phyloP scores from a whole-genome alignment of 1,140 invertebrate genomes.

The Aphelenchoides fujianensis region DNA sequence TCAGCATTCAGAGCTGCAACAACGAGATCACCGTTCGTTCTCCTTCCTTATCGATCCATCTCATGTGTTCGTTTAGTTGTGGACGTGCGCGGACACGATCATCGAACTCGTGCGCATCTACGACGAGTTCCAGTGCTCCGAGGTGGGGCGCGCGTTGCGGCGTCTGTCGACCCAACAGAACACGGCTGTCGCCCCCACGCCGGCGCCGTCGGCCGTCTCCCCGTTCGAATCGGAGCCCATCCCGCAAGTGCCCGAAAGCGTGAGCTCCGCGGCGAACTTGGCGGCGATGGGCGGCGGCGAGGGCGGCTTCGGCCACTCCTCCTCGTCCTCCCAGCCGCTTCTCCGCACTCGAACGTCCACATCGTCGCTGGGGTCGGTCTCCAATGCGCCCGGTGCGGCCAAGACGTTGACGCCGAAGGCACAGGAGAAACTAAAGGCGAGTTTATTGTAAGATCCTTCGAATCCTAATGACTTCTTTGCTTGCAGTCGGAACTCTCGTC shows the following conservation, averaged over 20 bases:
- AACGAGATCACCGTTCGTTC: neutral
- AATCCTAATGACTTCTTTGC: too few relatives aligned
- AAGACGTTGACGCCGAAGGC: neutral
- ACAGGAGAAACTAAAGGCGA: neutral
- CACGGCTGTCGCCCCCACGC: neutral
- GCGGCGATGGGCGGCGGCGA: neutral
- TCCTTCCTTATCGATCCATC: neutral
- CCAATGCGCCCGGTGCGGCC: neutral
- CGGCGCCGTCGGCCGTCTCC: neutral
- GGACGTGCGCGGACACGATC: conserved; percentile 47
- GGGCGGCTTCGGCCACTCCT: neutral
- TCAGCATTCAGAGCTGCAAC: neutral
- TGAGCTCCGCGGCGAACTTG: conserved; percentile 7
- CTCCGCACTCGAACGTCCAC: neutral
- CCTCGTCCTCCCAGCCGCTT: neutral
- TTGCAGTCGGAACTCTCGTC: neutral
- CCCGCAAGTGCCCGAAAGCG: neutral
- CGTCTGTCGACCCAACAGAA: too few relatives aligned
- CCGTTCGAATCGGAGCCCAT: neutral
- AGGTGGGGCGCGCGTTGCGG: conserved; percentile 5
- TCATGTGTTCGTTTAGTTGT: conserved; percentile 25
- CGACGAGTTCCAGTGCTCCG: conserved; percentile 38
- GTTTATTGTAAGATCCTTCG: neutral
- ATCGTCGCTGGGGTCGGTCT: neutral
- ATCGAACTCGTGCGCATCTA: conserved; percentile 41